Conservation (phyloP, 2,888 invertebrate genomes). For the Thereva unica region DNA sequence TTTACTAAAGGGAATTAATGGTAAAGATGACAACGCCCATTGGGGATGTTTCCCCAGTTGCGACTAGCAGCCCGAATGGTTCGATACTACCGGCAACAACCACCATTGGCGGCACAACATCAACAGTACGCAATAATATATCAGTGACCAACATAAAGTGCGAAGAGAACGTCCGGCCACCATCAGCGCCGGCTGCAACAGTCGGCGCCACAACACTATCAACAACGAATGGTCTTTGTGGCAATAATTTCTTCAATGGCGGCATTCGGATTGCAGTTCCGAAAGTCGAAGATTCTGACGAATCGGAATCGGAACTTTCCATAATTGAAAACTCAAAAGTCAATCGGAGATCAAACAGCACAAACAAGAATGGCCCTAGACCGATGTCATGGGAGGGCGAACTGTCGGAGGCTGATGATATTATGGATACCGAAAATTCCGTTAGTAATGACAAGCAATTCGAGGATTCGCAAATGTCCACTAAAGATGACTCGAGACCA, state of each 20-base stretch:
- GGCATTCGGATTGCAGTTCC: conserved; percentile 50
- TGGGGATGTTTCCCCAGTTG: conserved; percentile 32
- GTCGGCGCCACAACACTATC: conserved; percentile 45
- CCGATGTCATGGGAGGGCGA: conserved; percentile 97
- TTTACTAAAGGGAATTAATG: conserved; percentile 11
- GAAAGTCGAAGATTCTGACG: conserved; percentile 53
- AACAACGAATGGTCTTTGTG: conserved; percentile 46
- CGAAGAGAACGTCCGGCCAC: conserved; percentile 46
- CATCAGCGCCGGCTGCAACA: conserved; percentile 44
- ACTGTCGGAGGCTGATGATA: conserved; percentile 82
- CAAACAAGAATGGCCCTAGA: conserved; percentile 61
- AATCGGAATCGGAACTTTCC: conserved; percentile 56
- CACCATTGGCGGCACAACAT: conserved; percentile 41
- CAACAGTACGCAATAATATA: conserved; percentile 60
- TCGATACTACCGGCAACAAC: conserved; percentile 22
- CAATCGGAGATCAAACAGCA: conserved; percentile 60
- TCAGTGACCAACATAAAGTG: conserved; percentile 80
- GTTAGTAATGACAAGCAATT: conserved; percentile 40
- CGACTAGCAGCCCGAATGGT: conserved; percentile 28
- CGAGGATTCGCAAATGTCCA: conserved; percentile 39
- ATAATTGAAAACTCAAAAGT: conserved; percentile 59
- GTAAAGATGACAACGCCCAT: conserved; percentile 32
- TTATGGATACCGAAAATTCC: conserved; percentile 57
- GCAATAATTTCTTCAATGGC: conserved; percentile 41
- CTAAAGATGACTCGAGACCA: conserved; percentile 30